phyloP scores from a whole-genome alignment of 2,888 invertebrate genomes.

The Stenodera caucasica region DNA sequence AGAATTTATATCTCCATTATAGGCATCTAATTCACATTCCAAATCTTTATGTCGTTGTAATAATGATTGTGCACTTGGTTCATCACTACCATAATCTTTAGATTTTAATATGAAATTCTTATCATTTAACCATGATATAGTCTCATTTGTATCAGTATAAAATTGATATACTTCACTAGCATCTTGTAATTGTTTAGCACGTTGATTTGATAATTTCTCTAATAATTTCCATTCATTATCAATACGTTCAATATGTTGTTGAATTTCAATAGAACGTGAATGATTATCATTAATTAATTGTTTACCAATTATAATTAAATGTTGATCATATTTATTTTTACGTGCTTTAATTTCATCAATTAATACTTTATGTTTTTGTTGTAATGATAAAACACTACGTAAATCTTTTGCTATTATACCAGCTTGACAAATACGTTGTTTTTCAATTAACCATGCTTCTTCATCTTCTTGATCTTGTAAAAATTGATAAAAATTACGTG shows the following conservation, averaged over 20 bases:
- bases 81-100: constrained; percentile 88
- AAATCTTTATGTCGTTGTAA: constrained; percentile 84
- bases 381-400: constrained; percentile 82
- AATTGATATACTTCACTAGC: constrained; percentile 95
- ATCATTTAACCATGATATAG: constrained; percentile 97
- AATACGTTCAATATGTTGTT: constrained; percentile 75
- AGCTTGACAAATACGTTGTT: constrained; percentile 88
- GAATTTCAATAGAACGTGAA: constrained; percentile 79
- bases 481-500: constrained; percentile 92
- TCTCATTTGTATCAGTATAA: constrained; percentile 96
- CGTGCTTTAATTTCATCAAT: constrained; percentile 86
- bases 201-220: constrained; percentile 75
- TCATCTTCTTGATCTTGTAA: constrained; percentile 97
- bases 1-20: constrained; percentile 78
- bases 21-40: constrained; percentile 87
- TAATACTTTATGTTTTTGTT: constrained; percentile 90
- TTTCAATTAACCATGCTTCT: constrained; percentile 95
- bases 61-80: constrained; percentile 86
- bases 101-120: constrained; percentile 89
- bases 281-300: constrained; percentile 80
- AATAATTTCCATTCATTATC: constrained; percentile 88
- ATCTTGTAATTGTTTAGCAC: constrained; percentile 78
- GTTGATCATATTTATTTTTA: constrained; percentile 69
- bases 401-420: constrained; percentile 94
- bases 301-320: constrained; percentile 59